These are phyloP conservation scores for Cassiopea andromeda DNA, from an alignment of 30 jellyfish, hydroid and myxozoan genomes.

Conservation along the genomic window DNA sequence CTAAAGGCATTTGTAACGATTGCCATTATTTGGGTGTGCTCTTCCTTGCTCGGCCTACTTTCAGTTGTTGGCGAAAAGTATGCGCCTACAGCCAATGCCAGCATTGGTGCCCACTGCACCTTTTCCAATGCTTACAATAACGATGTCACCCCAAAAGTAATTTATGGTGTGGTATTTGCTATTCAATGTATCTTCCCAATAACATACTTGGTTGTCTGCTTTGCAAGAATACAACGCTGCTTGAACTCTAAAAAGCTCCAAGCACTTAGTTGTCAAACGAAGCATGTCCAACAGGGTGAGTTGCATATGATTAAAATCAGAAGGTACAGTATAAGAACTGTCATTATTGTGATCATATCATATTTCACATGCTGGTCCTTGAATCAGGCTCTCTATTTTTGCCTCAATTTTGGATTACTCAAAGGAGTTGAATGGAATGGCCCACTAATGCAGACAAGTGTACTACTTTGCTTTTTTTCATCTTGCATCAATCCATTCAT, in stretches of 20 bases:
- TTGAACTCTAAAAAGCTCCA: conserved; percentile 39
- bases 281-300: conserved; percentile 66
- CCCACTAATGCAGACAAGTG: conserved; percentile 61
- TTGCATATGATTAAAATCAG: conserved; percentile 48
- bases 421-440: conserved; percentile 57
- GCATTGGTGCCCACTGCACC: conserved; percentile 86
- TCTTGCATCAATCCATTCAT: conserved; percentile 79
- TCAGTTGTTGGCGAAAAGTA: conserved; percentile 72
- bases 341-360: conserved; percentile 63
- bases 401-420: conserved; percentile 70
- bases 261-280: conserved; percentile 51
- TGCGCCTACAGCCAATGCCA: conserved; percentile 60
- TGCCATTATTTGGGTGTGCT: conserved; percentile 58
- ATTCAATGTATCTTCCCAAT: conserved; percentile 74
- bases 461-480: conserved; percentile 66
- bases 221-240: conserved; percentile 42
- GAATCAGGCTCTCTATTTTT: conserved; percentile 72
- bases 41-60: conserved; percentile 49
- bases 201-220: conserved; percentile 56
- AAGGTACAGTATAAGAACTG: conserved; percentile 50
- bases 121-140: conserved; percentile 65
- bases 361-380: conserved; percentile 77
- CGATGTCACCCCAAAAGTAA: conserved; percentile 57
- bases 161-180: conserved; percentile 42
- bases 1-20: conserved; percentile 35